Conservation (phyloP, 2,888 invertebrate genomes). For the Pseudococcus jackbeardsleyi region DNA sequence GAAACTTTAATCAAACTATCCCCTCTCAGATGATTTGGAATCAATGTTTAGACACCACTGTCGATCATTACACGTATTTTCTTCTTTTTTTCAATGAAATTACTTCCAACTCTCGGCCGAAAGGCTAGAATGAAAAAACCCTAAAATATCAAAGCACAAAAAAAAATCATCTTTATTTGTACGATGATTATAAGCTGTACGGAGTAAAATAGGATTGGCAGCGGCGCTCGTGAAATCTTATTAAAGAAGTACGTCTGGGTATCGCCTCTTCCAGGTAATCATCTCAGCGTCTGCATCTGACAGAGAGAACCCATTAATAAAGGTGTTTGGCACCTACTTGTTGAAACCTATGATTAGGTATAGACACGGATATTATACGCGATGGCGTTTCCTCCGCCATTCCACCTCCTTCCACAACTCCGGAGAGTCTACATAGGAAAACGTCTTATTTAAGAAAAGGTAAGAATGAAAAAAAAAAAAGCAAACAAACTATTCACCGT, state of each 20-base stretch:
- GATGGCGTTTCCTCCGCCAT: background rate
- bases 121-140: background rate
- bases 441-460: slow-evolving; percentile 22
- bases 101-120: slow-evolving; percentile 1
- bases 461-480: background rate
- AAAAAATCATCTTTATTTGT: slow-evolving; percentile 32
- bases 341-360: slow-evolving; percentile 62
- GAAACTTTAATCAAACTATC: no score
- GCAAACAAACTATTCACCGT: slow-evolving; percentile 40
- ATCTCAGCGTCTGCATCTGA: slow-evolving; percentile 52
- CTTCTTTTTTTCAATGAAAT: slow-evolving; percentile 5
- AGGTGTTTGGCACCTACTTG: slow-evolving; percentile 64
- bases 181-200: slow-evolving; percentile 30
- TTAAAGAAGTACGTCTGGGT: slow-evolving; percentile 50
- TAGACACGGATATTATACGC: slow-evolving; percentile 60
- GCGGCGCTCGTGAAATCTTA: slow-evolving; percentile 43
- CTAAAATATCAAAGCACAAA: slow-evolving; percentile 22
- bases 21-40: background rate
- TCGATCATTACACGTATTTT: background rate
- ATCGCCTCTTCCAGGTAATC: slow-evolving; percentile 52
- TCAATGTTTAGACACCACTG: background rate
- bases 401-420: background rate
- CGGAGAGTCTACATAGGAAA: background rate
- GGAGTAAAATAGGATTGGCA: slow-evolving; percentile 20
- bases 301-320: slow-evolving; percentile 61